Conservation (phyloP, 2,113 vertebrate genomes). For the Cottus gobio region DNA sequence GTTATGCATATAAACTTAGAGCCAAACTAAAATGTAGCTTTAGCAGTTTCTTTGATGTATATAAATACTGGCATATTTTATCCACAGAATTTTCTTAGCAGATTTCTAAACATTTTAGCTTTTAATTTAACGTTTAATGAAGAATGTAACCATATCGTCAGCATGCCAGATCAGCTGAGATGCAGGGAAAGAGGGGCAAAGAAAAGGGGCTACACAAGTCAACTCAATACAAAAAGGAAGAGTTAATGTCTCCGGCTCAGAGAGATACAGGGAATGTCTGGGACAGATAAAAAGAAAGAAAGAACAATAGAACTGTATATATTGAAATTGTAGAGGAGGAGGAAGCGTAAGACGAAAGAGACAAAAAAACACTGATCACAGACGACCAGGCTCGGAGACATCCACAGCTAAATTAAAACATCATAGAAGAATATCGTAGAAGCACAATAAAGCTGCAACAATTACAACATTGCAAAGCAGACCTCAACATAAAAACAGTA, state of each 20-base stretch:
- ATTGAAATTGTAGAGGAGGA: conserved; percentile 3
- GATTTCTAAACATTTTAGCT: not conserved
- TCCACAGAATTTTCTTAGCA: not conserved
- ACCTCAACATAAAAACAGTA: not conserved
- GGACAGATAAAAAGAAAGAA: not conserved
- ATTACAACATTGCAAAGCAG: not conserved
- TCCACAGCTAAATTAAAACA: not conserved
- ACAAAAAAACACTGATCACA: not conserved
- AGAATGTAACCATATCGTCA: not conserved
- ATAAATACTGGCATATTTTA: not conserved
- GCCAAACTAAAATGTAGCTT: not conserved
- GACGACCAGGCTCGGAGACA: not conserved
- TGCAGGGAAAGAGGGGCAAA: not conserved
- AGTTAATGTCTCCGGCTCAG: not conserved
- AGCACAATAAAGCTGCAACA: not conserved
- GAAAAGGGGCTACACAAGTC: not conserved
- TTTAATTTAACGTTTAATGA: not conserved
- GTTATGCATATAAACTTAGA: not conserved
- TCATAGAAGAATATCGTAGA: not conserved
- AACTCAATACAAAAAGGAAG: not conserved
- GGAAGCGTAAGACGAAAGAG: not conserved
- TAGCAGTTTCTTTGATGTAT: not conserved
- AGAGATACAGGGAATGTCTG: not conserved
- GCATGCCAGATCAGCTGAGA: not conserved
- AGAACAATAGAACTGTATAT: not conserved